Evolutionary conservation across 2,888 invertebrate species (phyloP), one percentile per base, ranked within the genome.

Genomic region (Cheilosia soror): DNA sequence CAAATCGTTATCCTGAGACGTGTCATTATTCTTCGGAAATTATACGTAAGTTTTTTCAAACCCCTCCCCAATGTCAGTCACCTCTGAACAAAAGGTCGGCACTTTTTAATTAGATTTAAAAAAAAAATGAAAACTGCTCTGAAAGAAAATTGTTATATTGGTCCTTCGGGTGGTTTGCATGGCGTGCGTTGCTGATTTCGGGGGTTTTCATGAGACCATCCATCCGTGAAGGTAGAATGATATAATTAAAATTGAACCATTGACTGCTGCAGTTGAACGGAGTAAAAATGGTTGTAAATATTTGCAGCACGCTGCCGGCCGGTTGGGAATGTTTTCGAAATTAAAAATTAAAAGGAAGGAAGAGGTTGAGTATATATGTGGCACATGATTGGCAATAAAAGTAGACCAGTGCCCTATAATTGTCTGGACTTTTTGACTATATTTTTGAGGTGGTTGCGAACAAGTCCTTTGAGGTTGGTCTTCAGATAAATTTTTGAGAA

Each of bases 91-190:
- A 25, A 53, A 66, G 6, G 75, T 75, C 44, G 58, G 51, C 76
- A 65, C 37, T 65, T 40, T 73, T 82, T 77, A 83, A 83, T 83
- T 83, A 57, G 72, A 72, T 73, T 78, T 78, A 77, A 44, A 47
- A 20, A 27, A 27, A 33, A 53, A 37, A 37, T 37, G 37, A 37
- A 11, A 37, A 37, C 9, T 37, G 11, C 33, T 37, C 9, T 7
- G 51, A 29, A 65, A 51, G 76, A 20, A 29, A 62, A 15, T 29
- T 51, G 40, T 75, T 68, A 49, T 69, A 58, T 15, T 80, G 55
- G 75, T 75, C 76, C 76, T 82, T 71, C 37, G n/a, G 76, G 58
- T 13, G 29, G 65, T 58, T 66, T 57, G 29, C 40, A 63, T 49
- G 44, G 20, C 20, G 20, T 20, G 33, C 49, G 55, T 25, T 57